phyloP scores from a whole-genome alignment of 1,140 invertebrate genomes.

The Cotesia typhae region DNA sequence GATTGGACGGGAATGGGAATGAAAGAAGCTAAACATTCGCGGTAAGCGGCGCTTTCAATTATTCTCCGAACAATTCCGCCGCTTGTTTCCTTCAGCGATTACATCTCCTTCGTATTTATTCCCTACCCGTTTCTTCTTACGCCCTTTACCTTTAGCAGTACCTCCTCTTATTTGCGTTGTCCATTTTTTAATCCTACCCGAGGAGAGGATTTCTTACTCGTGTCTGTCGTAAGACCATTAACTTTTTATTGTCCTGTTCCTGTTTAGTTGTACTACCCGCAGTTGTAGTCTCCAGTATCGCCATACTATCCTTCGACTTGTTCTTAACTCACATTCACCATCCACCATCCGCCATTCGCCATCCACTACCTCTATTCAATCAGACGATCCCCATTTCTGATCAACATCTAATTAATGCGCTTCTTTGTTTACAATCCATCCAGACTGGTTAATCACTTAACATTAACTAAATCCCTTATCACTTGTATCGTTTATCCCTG shows the following conservation, averaged over 20 bases:
- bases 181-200: not conserved
- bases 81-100: conserved; percentile 67
- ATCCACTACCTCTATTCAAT: no score
- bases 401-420: no score
- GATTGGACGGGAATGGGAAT: conserved; percentile 55
- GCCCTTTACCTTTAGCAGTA: conserved; percentile 23
- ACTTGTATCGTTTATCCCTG: no score
- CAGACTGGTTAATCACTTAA: no score
- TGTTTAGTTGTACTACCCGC: not conserved
- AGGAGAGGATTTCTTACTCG: conserved; percentile 1
- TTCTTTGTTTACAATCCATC: no score
- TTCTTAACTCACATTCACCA: no score
- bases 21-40: conserved; percentile 47
- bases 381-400: no score
- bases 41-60: conserved; percentile 65
- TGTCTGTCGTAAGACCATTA: conserved; percentile 1
- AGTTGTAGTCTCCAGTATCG: no score
- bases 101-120: conserved; percentile 66
- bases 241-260: no score
- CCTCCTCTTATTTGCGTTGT: not conserved
- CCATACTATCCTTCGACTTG: no score
- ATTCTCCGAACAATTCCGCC: conserved; percentile 66
- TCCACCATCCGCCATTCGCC: no score
- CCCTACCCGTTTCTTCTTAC: conserved; percentile 42
- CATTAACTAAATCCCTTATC: no score